A percentile compares a stretch with the other conserved stretches of the same genome.
Conservation (phyloP, 1,140 invertebrate species). For the Magallana gigas region DNA sequence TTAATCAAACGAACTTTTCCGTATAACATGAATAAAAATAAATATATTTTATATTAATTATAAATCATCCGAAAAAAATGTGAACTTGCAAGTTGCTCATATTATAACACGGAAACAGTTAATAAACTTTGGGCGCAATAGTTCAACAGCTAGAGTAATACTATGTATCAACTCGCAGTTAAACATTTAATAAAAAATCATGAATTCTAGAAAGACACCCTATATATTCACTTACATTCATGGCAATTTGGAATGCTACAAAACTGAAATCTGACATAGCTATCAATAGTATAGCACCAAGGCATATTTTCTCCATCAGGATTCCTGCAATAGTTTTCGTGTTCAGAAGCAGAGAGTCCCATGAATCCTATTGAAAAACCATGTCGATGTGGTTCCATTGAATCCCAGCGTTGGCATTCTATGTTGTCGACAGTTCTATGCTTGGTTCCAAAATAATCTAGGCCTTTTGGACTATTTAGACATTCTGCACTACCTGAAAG, state of each 20-base stretch:
- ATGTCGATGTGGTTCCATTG: constrained; percentile 5
- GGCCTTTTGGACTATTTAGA: background rate
- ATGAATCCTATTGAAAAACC: background rate
- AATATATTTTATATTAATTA: no score
- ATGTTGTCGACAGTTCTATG: background rate
- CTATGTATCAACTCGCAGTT: no score
- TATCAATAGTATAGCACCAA: constrained; percentile 49
- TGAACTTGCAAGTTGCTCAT: no score
- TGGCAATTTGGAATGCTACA: constrained; percentile 40
- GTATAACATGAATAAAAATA: no score
- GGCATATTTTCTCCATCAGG: background rate
- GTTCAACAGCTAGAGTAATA: no score
- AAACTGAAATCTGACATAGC: constrained; percentile 22
- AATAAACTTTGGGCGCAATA: no score
- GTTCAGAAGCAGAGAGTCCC: background rate
- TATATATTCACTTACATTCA: background rate
- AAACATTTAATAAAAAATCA: no score
- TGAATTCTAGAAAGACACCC: no score
- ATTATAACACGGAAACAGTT: no score
- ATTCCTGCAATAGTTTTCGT: constrained; percentile 48
- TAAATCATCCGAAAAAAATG: no score
- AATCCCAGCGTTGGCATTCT: constrained; percentile 28
- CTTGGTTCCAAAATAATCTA: constrained; percentile 7
- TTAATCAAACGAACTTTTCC: no score
- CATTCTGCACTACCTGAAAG: background rate